A percentile compares a stretch with the other conserved stretches of the same genome.
Evolutionary conservation across 2,888 invertebrate genomes (phyloP).

Genomic region (Quadroppia sp.): DNA sequence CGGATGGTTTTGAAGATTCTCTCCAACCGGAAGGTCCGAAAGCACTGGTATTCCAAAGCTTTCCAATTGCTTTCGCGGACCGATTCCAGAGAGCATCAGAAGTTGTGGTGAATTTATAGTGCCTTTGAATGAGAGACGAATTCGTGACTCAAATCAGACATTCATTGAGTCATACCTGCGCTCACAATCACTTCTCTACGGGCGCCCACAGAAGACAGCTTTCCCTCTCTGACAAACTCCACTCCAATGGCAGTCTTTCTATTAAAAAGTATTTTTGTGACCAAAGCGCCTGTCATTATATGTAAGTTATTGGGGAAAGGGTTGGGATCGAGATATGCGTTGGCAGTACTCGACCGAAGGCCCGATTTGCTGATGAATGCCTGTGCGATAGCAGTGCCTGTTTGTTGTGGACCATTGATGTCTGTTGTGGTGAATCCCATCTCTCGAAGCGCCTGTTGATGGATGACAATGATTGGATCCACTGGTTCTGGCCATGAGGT

Average conservation of each 20-base stretch:
- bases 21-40: background rate
- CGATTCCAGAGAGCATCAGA: constrained; percentile 16
- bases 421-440: background rate
- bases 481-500: background rate
- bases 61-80: background rate
- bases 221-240: constrained; percentile 49
- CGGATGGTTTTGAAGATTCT: background rate
- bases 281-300: constrained; percentile 75
- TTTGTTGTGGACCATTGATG: background rate
- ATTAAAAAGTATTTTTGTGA: constrained; percentile 51
- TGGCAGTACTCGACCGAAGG: constrained; percentile 78
- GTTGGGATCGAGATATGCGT: constrained; percentile 77
- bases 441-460: background rate
- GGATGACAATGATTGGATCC: background rate
- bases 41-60: background rate
- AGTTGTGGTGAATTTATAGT: constrained; percentile 12
- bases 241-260: constrained; percentile 52
- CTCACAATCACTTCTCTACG: constrained; percentile 51
- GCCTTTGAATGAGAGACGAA: background rate
- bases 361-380: constrained; percentile 55
- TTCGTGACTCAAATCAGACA: background rate
- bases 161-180: too few species aligned
- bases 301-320: constrained; percentile 75
- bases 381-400: background rate
- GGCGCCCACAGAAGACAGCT: constrained; percentile 48